Evolutionary conservation across 2,888 invertebrate species (phyloP).

Genomic region (Eupithecia subumbrata): DNA sequence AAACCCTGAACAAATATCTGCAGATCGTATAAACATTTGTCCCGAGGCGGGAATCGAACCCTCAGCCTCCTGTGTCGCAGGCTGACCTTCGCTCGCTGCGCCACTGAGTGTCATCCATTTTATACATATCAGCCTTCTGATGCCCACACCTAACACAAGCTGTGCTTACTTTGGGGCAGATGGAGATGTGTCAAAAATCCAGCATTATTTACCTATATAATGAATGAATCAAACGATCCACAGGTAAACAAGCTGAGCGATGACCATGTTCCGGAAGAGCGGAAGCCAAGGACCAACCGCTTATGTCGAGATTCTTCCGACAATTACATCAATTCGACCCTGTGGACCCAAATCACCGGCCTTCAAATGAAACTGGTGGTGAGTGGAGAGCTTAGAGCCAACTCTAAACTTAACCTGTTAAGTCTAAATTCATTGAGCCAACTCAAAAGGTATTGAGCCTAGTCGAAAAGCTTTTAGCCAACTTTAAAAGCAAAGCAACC

Average conservation of each 20-base stretch:
- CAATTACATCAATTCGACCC: not conserved
- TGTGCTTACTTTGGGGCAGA: too few relatives aligned
- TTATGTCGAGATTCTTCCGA: not conserved
- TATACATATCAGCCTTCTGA: too few relatives aligned
- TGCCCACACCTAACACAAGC: not conserved
- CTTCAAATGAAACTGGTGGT: not conserved
- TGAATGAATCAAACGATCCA: not conserved
- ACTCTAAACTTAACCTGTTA: not conserved
- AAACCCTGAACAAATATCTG: too few relatives aligned
- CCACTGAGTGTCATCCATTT: too few relatives aligned
- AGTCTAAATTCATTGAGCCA: not conserved
- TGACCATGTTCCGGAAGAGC: not conserved
- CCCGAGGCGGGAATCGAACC: too few relatives aligned
- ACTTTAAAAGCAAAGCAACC: not conserved
- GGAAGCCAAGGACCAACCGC: not conserved
- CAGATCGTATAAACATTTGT: too few relatives aligned
- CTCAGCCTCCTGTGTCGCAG: too few relatives aligned
- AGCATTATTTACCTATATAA: not conserved
- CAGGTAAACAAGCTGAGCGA: not conserved
- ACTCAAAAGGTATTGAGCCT: not conserved
- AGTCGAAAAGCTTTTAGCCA: not conserved
- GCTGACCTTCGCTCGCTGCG: too few relatives aligned
- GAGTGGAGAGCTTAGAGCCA: not conserved
- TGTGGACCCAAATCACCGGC: not conserved
- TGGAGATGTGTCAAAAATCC: not conserved